Base-by-base conservation (phyloP, 1,140 invertebrate species). In the Latrodectus geometricus region DNA sequence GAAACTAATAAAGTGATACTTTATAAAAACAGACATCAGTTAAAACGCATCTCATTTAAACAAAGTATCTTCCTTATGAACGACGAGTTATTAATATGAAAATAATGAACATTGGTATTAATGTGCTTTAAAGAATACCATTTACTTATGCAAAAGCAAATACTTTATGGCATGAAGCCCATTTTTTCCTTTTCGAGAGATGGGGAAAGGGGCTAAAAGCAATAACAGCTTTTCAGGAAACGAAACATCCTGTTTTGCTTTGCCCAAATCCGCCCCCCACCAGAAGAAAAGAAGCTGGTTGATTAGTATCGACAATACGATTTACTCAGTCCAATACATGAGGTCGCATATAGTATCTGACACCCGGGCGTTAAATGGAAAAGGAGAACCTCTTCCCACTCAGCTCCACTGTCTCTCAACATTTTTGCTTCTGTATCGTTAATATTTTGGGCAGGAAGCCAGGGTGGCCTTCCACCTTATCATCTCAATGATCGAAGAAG, bases 261-360 rank as follows among this genome's bases (percentile, higher is more conserved):
- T 35, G 35, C 54, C 54, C 54, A 61, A 14, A 4, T 8, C 17
- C 2, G 0, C 11, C 17, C 54, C 8, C 11, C 54, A 14, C 54
- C 17, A 2, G 54, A 61, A 61, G 17, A 61, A 61, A 17, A 69
- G 20, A n/a, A n/a, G 17, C 2, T n/a, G 20, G 17, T 69, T 69
- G 68, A 69, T 69, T 69, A 69, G 68, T 69, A 69, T 69, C 68
- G 68, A 69, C 68, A 69, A 69, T 69, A 23, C 68, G 68, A 69
- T 69, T 69, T 69, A 69, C 17, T 69, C 17, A n/a, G 20, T n/a
- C n/a, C 17, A 61, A 17, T 17, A 61, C 54, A 61, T 61, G 54
- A 61, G 54, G 17, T 23, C 14, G 68, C 20, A 20, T n/a, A 69
- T 11, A 11, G 21, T 69, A 69, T 69, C 68, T 21, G 68, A 69